Evolutionary conservation across 2,888 invertebrate species (phyloP), one percentile per base, ranked within the genome.

Genomic region (Melangyna quadrimaculata): DNA sequence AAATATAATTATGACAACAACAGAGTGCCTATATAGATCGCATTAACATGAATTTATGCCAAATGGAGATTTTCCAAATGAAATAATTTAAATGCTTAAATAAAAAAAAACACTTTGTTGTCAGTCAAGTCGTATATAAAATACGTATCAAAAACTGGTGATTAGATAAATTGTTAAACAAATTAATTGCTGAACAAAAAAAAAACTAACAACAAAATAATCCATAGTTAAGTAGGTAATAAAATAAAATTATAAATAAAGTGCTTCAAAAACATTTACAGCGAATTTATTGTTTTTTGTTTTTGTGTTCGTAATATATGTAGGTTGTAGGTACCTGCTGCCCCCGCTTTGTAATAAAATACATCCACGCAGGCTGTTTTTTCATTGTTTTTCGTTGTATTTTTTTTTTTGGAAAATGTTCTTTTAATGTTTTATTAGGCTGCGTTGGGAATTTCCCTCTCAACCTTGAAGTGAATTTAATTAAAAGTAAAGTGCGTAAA

Each of bases 41-140:
- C 45, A 78, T 78, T 65, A 32, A 22, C 37, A 12, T 67, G 72
- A 72, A 78, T 78, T 67, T 78, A 78, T 78, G 32, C 72, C n/a
- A 72, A 63, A 72, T 48, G 19, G 24, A 29, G 37, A 57, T 72
- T 78, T 78, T 72, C 57, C 78, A 65, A 65, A 55, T 63, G 53
- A 65, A 10, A 55, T 35, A 27, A 35, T 63, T 63, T 17, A 63
- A 24, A 63, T 40, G 32, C 40, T 8, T 29, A 63, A 7, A 51
- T 27, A 35, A 19, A 32, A 35, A 29, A 32, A 59, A 59, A 35
- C 22, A n/a, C n/a, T n/a, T 35, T 12, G 35, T 14, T 14, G 32
- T 35, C 19, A 57, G 9, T 35, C 22, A 1, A 40, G 40, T 48
- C 37, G 35, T 48, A 17, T 32, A 14, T 14, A 6, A 12, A n/a